Conservation (phyloP, 2,797 vertebrate genomes). For the Eulemur albifrons region DNA sequence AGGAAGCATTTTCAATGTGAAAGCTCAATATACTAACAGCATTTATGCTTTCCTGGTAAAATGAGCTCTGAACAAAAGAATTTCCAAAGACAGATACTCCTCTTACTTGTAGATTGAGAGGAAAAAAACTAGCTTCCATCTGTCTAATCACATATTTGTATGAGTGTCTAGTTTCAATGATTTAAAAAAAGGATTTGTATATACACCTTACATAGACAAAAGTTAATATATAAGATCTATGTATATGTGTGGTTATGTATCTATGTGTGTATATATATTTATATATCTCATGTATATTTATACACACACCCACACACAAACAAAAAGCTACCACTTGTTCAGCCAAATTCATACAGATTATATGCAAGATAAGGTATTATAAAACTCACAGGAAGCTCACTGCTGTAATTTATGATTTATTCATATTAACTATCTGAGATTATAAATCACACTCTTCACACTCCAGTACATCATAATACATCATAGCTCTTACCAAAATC, state of each 20-base stretch:
- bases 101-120: background rate
- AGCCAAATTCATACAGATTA: background rate
- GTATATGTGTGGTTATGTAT: background rate
- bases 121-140: background rate
- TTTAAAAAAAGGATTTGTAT: background rate
- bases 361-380: slow-evolving; percentile 45
- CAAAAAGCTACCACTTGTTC: background rate
- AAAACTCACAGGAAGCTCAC: slow-evolving; percentile 31
- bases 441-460: slow-evolving; percentile 86
- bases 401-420: slow-evolving; percentile 69
- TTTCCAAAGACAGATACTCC: background rate
- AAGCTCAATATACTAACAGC: background rate
- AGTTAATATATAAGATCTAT: background rate
- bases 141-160: background rate
- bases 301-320: background rate
- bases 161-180: background rate
- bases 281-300: background rate
- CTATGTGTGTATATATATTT: background rate
- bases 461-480: slow-evolving; percentile 79
- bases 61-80: background rate
- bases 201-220: background rate
- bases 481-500: slow-evolving; percentile 66
- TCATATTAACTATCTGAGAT: slow-evolving; percentile 80
- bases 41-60: background rate
- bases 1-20: background rate